phyloP scores from a whole-genome alignment of 2,797 vertebrate genomes.

The Lepidocolaptes lacrymiger region DNA sequence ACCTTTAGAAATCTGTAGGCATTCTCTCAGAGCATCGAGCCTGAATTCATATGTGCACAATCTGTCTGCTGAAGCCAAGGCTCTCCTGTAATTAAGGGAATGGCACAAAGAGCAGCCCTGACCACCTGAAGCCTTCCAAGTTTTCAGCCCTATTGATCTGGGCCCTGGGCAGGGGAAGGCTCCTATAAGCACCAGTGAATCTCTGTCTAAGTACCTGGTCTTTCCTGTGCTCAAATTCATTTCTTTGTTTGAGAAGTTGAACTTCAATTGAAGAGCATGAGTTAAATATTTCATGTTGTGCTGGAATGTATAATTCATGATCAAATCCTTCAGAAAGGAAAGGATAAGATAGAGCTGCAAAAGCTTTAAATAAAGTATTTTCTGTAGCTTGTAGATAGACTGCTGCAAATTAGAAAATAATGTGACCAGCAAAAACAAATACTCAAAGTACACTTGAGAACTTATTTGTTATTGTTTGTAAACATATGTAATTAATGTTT shows the following conservation, averaged over 20 bases:
- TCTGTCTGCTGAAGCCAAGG: background rate
- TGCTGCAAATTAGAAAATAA: slow-evolving; percentile 46
- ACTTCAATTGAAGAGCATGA: slow-evolving; percentile 59
- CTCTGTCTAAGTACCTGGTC: background rate
- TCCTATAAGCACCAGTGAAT: background rate
- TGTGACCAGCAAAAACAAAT: background rate
- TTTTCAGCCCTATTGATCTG: background rate
- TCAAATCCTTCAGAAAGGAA: slow-evolving; percentile 70
- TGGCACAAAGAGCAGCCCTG: background rate
- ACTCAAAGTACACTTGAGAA: background rate
- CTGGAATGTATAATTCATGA: slow-evolving; percentile 76
- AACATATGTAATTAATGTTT: background rate
- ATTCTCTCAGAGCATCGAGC: background rate
- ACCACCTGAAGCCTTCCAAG: background rate
- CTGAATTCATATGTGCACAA: background rate
- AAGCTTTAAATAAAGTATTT: slow-evolving; percentile 70
- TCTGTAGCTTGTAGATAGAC: slow-evolving; percentile 57
- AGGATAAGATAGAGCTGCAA: slow-evolving; percentile 62
- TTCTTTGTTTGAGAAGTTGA: slow-evolving; percentile 58
- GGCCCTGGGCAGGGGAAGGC: background rate
- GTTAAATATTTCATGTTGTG: slow-evolving; percentile 76
- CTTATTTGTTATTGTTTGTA: background rate
- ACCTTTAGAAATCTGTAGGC: background rate
- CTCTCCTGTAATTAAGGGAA: slow-evolving; percentile 26
- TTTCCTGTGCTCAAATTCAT: slow-evolving; percentile 22